phyloP scores from a whole-genome alignment of 2,888 invertebrate species.

The Steinernema carpocapsae region DNA sequence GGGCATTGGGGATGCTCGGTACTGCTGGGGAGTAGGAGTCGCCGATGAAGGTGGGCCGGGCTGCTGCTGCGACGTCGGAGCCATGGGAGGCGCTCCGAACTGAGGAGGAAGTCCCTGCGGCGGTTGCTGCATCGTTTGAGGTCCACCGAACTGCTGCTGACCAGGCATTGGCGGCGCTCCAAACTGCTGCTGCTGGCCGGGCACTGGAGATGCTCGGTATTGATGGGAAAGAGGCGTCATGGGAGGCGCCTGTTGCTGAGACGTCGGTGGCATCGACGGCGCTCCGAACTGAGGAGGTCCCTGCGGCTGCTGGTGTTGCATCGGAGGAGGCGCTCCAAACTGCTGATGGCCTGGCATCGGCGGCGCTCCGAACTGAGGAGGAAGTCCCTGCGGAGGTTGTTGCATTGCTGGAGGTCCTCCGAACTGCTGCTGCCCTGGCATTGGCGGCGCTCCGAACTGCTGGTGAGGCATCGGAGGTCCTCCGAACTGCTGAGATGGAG shows the following conservation, averaged over 20 bases:
- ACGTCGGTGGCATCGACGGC: not conserved
- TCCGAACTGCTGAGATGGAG: not conserved
- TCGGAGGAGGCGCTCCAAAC: not conserved
- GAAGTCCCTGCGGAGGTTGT: not conserved
- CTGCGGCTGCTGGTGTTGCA: not conserved
- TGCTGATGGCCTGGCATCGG: slow-evolving; percentile 8
- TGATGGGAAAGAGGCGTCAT: not conserved
- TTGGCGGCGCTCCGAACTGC: slow-evolving; percentile 1
- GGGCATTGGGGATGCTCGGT: not conserved
- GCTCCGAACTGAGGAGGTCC: not conserved
- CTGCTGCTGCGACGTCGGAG: not conserved
- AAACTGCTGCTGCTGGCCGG: not conserved
- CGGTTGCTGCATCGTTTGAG: not conserved
- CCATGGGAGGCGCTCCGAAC: slow-evolving; percentile 9
- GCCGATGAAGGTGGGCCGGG: not conserved
- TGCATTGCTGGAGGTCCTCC: not conserved
- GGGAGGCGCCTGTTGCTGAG: not conserved
- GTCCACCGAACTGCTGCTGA: slow-evolving; percentile 6
- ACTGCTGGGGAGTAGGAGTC: not conserved
- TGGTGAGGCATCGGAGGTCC: not conserved
- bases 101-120: slow-evolving; percentile 5
- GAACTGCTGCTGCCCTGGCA: slow-evolving; percentile 4
- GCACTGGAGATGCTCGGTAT: not conserved
- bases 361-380: not conserved
- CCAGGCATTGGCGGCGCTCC: not conserved